Base-by-base conservation (phyloP, 2,888 invertebrate species). In the Plebejus melissa region DNA sequence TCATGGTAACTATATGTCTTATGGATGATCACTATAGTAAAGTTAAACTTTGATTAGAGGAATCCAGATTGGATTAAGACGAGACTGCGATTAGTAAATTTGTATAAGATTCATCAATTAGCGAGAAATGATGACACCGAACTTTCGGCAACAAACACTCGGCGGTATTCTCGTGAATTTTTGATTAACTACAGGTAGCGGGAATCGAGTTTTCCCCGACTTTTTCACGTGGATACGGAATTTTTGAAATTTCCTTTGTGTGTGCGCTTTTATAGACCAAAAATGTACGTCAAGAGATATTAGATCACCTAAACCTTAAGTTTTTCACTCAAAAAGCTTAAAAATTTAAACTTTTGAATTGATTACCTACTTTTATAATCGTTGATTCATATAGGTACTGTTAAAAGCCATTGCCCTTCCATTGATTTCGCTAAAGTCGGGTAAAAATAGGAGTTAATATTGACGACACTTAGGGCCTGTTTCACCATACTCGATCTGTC, bases 201-300 rank as follows among this genome's bases (percentile, higher is more conserved):
- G 41, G 71, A 70, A 71, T 46, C 46, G 13, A 71, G 5, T 71
- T 71, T 71, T 71, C 28, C 22, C 71, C 11, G 71, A 50, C 71
- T 41, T 71, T 71, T 71, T 71, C 71, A 13, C 70, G 41, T 22
- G 22, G 9, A 11, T 11, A 11, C 28, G 11, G 71, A 46, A 46
- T 71, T 71, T 50, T 38, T 70, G 22, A 71, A 46, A 71, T 71
- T 71, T 71, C 71, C 71, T 71, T 46, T 71, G 71, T 22, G 38
- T 69, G 46, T 22, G 70, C 38, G 46, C 41, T 28, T 60, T 28
- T 60, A 60, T 28, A 28, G 60, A 0, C 22, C 60, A 60, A 60
- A 60, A 22, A 9, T 28, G 28, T 0, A 11, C 28, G 28, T 0
- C 22, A 60, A 58, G 16, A 58, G 58, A 60, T 60, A 60, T 60